Conservation (phyloP, 2,888 invertebrate species). For the Empis stercorea region DNA sequence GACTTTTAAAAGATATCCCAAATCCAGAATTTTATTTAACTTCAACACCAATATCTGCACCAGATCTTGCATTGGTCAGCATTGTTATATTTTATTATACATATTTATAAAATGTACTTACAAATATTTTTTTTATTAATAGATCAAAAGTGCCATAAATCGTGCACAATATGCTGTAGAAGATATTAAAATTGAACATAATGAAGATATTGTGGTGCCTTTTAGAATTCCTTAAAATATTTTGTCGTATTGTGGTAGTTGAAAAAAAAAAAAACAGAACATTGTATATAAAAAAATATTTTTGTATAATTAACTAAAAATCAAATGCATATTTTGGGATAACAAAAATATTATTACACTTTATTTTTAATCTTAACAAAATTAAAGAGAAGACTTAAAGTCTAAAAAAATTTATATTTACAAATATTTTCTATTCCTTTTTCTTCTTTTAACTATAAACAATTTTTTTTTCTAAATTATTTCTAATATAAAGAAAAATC, state of each 20-base stretch:
- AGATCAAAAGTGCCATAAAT: conserved; percentile 59
- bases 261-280: no score
- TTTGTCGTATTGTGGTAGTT: not conserved
- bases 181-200: conserved; percentile 75
- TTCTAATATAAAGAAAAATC: no score
- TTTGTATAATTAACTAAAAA: no score
- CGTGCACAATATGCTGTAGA: conserved; percentile 59
- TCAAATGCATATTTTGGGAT: no score
- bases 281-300: no score
- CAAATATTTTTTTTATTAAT: conserved; percentile 23
- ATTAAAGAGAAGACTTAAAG: no score
- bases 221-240: conserved; percentile 58
- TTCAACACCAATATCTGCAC: conserved; percentile 44
- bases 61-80: conserved; percentile 61
- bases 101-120: not conserved
- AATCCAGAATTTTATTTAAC: conserved; percentile 56
- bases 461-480: no score
- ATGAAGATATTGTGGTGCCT: conserved; percentile 80
- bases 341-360: no score
- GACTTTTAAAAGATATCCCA: conserved; percentile 59
- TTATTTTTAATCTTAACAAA: no score
- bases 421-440: no score
- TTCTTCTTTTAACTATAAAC: no score
- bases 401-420: no score
- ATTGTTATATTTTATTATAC: not conserved